Conservation (phyloP, 2,888 invertebrate genomes). For the Sialis lutaria region DNA sequence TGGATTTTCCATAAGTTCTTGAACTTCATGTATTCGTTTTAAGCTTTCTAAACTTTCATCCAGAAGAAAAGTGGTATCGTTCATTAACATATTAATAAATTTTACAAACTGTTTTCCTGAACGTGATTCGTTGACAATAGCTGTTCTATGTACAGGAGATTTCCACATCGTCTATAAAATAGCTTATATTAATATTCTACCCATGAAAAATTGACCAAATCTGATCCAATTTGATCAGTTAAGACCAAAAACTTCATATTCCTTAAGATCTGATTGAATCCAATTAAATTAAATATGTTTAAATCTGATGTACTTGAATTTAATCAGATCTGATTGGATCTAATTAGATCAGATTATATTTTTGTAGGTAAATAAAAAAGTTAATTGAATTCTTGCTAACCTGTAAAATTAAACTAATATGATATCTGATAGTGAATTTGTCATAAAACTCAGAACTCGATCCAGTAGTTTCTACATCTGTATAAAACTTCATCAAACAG, state of each 20-base stretch:
- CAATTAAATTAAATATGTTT: too few relatives aligned
- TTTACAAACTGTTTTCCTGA: conserved; percentile 87
- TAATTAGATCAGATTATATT: too few relatives aligned
- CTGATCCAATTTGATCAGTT: too few relatives aligned
- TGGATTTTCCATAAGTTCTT: conserved; percentile 61
- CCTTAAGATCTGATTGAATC: too few relatives aligned
- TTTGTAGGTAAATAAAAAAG: too few relatives aligned
- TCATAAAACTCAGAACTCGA: conserved; percentile 98
- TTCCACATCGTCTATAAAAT: conserved; percentile 62
- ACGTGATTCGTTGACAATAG: conserved; percentile 80
- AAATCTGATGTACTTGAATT: too few relatives aligned
- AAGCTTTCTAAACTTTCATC: conserved; percentile 92
- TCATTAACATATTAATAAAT: conserved; percentile 96
- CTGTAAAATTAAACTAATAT: conserved; percentile 91
- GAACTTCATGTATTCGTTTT: conserved; percentile 74
- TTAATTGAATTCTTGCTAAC: conserved; percentile 13
- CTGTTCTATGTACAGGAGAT: conserved; percentile 67
- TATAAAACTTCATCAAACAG: conserved; percentile 94
- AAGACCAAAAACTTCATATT: neutral
- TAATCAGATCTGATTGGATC: too few relatives aligned
- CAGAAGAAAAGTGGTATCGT: conserved; percentile 89
- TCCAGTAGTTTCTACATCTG: conserved; percentile 94
- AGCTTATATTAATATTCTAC: neutral
- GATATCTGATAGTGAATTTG: conserved; percentile 96
- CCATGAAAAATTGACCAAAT: neutral